Evolutionary conservation across 1,140 invertebrate genomes (phyloP).

Genomic region (Triops longicaudatus): DNA sequence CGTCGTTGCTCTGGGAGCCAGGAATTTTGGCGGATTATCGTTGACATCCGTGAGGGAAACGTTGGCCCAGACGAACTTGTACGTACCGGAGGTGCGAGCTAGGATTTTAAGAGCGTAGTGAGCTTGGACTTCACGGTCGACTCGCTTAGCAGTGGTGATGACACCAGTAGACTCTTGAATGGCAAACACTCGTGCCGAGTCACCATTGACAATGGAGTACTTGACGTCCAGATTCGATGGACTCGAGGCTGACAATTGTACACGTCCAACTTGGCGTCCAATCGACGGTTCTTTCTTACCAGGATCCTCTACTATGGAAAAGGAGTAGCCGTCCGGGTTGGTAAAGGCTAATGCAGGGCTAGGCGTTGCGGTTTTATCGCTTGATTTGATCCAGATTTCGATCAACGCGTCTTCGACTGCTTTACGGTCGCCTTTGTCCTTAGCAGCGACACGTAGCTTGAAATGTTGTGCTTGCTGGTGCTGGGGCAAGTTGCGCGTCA

Average conservation of each 20-base stretch:
- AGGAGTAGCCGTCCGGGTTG: slow-evolving; percentile 61
- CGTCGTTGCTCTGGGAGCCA: slow-evolving; percentile 63
- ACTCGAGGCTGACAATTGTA: slow-evolving; percentile 47
- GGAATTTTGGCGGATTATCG: slow-evolving; percentile 80
- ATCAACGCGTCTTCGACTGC: slow-evolving; percentile 65
- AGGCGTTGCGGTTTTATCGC: slow-evolving; percentile 31
- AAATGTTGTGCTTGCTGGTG: slow-evolving; percentile 54
- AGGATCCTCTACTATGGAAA: slow-evolving; percentile 67
- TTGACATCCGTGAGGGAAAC: slow-evolving; percentile 83
- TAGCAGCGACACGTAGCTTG: slow-evolving; percentile 62
- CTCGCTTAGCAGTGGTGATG: slow-evolving; percentile 64
- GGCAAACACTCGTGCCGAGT: slow-evolving; percentile 63
- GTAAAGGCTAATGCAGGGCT: slow-evolving; percentile 54
- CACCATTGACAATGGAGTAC: slow-evolving; percentile 77
- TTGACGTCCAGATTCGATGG: slow-evolving; percentile 42
- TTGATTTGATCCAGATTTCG: slow-evolving; percentile 59
- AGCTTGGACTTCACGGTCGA: slow-evolving; percentile 74
- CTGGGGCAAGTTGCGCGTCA: slow-evolving; percentile 53
- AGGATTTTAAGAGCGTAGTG: slow-evolving; percentile 67
- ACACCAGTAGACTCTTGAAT: slow-evolving; percentile 68
- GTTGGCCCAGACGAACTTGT: slow-evolving; percentile 62
- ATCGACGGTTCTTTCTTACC: slow-evolving; percentile 46
- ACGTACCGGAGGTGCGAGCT: slow-evolving; percentile 56
- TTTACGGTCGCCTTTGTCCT: slow-evolving; percentile 62
- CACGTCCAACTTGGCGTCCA: slow-evolving; percentile 62